Conservation (phyloP, 2,113 vertebrate species). For the Morone chrysops region DNA sequence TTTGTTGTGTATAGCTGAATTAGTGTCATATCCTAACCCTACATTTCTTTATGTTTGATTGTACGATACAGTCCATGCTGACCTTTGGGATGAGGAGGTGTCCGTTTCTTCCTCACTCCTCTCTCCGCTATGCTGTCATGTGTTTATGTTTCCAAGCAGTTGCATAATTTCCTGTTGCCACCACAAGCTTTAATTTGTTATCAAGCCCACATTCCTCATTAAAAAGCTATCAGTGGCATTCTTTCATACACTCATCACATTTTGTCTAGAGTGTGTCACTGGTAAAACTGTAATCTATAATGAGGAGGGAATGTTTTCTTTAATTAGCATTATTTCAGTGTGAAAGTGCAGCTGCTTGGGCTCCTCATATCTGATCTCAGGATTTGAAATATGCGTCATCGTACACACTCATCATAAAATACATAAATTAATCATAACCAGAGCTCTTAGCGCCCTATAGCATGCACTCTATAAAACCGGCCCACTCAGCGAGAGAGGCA, state of each 20-base stretch:
- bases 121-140: conserved; percentile 41
- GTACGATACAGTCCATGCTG: neutral
- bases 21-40: neutral
- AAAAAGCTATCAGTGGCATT: conserved; percentile 33
- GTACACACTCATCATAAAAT: conserved; percentile 1
- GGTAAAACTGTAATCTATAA: neutral
- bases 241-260: conserved; percentile 41
- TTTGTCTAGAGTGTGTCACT: conserved; percentile 1
- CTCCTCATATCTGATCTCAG: conserved; percentile 45
- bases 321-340: neutral
- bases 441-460: neutral
- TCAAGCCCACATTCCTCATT: conserved; percentile 3
- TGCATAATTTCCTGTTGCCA: conserved; percentile 45
- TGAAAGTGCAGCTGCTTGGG: conserved; percentile 1
- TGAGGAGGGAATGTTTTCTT: conserved; percentile 57
- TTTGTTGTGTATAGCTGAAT: neutral
- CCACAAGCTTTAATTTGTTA: neutral
- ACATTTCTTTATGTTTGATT: conserved; percentile 11
- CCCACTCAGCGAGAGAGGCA: neutral
- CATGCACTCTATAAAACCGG: neutral
- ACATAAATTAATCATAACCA: conserved; percentile 23
- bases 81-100: conserved; percentile 49
- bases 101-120: neutral
- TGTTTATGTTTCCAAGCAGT: conserved; percentile 53
- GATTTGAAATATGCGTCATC: conserved; percentile 32